phyloP scores from a whole-genome alignment of 2,888 invertebrate genomes.

The Lasioglossum figueresi region DNA sequence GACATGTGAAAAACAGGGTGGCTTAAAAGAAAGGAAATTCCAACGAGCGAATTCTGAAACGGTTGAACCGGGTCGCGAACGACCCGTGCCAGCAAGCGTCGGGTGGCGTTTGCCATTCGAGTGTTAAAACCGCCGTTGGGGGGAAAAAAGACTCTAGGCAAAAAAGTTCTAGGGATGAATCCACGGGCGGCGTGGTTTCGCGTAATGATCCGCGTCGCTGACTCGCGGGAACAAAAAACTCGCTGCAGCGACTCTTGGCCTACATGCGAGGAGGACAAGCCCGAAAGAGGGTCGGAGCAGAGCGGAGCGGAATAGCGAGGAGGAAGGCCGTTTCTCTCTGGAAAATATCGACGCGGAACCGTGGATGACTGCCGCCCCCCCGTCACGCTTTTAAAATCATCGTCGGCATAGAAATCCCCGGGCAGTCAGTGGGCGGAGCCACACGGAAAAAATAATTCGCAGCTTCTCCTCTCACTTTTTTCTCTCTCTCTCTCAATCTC shows the following conservation, averaged over 20 bases:
- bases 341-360: conserved; percentile 41
- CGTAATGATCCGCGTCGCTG: conserved; percentile 2
- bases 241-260: conserved; percentile 58
- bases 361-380: conserved; percentile 35
- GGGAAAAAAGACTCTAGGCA: background rate
- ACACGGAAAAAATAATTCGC: conserved; percentile 2
- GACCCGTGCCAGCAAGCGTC: background rate
- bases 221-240: conserved; percentile 13
- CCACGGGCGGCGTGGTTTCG: background rate
- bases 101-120: background rate
- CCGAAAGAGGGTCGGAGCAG: conserved; percentile 11
- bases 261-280: conserved; percentile 46
- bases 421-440: background rate
- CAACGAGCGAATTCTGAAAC: background rate
- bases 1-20: background rate
- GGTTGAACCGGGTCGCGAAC: background rate
- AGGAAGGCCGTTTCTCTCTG: conserved; percentile 6
- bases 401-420: conserved; percentile 22
- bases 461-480: background rate
- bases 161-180: background rate
- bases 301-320: conserved; percentile 1
- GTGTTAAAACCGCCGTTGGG: background rate
- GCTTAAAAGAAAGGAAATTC: no score
- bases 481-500: background rate
- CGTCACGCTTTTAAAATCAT: conserved; percentile 46